Base-by-base conservation (phyloP, 2,888 invertebrate species). In the Agrilus cyanescens region DNA sequence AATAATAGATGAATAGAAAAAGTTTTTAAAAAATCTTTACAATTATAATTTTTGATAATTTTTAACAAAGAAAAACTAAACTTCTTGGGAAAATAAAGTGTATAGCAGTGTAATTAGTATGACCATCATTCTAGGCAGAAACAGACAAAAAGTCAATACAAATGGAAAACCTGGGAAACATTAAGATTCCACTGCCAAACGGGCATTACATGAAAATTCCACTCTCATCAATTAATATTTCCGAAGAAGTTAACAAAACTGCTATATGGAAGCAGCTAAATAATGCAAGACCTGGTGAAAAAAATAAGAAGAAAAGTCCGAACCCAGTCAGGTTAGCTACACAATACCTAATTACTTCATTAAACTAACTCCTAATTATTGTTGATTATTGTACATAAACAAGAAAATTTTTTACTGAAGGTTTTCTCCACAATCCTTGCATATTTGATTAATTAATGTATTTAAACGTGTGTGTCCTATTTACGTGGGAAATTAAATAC, bases 251-350 rank as follows among this genome's bases (percentile, higher is more conserved):
- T 43, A 85, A 91, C 61, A 88, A 88, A 65, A 85, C 87, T 20
- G 86, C 90, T 29, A 85, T 95, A 58, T 96, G 95, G 95, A 87
- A 89, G 59, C 87, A 89, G 67, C 84, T 89, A 12, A 88, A 87
- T 62, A 81, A 80, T 56, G 73, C 72, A 48, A 80, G 78, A 58
- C 68, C 71, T 46, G 46, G 50, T 2, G 55, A 55, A n/a, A 71
- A 70, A 50, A 57, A 58, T 51, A 62, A 54, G 46, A 61, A 59
- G 56, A 62, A 60, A 47, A 63, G 59, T 50, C 62, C 64, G 16
- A 59, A 57, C 43, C 59, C 57, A 46, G 51, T 54, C 35, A 54
- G 57, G 56, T 60, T 57, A 50, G 45, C 49, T 36, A 16, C 18
- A 12, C 46, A 44, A n/a, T n/a, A 40, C 15, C 52, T 53, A 41